phyloP scores from a whole-genome alignment of 1,140 invertebrate genomes.

The Halotydeus destructor region DNA sequence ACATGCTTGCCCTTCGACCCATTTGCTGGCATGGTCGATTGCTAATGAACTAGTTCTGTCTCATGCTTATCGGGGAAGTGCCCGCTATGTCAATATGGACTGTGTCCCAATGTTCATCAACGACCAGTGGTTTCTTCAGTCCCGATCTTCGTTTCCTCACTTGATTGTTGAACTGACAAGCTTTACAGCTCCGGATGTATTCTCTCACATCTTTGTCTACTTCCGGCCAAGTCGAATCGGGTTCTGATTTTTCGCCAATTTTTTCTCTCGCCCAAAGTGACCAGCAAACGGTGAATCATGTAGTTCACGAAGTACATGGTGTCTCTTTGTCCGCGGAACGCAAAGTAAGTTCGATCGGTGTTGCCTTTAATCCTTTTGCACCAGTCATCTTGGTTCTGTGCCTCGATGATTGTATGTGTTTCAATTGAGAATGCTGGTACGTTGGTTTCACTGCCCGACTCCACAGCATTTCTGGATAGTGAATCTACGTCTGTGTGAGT shows the following conservation, averaged over 20 bases:
- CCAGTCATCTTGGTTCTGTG: not conserved
- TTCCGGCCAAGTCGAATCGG: not conserved
- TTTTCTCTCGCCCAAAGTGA: not conserved
- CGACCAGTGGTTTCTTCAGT: constrained; percentile 7
- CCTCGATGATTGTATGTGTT: not conserved
- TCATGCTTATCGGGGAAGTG: constrained; percentile 11
- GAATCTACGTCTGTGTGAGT: constrained; percentile 7
- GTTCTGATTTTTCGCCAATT: not conserved
- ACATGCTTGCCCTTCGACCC: constrained; percentile 13
- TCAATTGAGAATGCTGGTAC: no score
- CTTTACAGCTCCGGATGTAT: not conserved
- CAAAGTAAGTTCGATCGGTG: not conserved
- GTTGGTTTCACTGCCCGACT: not conserved
- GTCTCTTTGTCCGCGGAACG: not conserved
- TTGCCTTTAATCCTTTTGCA: not conserved
- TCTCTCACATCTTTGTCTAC: not conserved
- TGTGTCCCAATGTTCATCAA: constrained; percentile 14
- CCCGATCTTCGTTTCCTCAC: not conserved
- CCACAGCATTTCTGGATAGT: constrained; percentile 1
- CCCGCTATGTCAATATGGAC: constrained; percentile 19
- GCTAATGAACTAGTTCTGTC: constrained; percentile 17
- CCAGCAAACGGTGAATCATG: not conserved
- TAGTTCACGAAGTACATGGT: not conserved
- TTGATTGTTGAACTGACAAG: not conserved
- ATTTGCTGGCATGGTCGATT: constrained; percentile 19